These are phyloP conservation scores for Drosophila melanica DNA, from an alignment of 1,140 invertebrate species.

Conservation along the genomic window DNA sequence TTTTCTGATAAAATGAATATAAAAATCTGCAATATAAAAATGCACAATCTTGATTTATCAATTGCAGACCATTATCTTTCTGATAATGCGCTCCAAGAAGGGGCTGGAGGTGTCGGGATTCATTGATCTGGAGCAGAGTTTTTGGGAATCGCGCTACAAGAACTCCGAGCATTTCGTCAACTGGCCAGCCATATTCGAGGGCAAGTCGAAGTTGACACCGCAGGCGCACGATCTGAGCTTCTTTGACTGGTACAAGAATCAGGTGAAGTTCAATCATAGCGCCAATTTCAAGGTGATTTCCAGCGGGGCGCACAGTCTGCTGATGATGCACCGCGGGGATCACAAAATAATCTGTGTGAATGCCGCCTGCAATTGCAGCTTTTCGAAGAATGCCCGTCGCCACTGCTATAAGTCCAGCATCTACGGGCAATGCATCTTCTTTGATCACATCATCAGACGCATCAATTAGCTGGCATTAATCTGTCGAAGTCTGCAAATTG, in stretches of 20 bases:
- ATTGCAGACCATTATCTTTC: conserved; percentile 47
- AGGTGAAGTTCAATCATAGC: conserved; percentile 31
- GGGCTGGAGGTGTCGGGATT: conserved; percentile 52
- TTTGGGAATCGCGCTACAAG: conserved; percentile 20
- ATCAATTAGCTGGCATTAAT: conserved; percentile 48
- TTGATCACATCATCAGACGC: conserved; percentile 51
- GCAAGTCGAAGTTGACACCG: conserved; percentile 30
- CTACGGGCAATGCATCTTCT: conserved; percentile 61
- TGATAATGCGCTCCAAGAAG: conserved; percentile 44
- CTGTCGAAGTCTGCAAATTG: conserved; percentile 7
- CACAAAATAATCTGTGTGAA: conserved; percentile 59
- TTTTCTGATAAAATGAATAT: too few relatives aligned
- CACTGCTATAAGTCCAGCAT: conserved; percentile 36
- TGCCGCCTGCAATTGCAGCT: conserved; percentile 22
- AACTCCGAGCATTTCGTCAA: conserved; percentile 14
- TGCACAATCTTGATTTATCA: too few relatives aligned
- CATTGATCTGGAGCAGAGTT: conserved; percentile 53
- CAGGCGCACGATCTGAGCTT: conserved; percentile 38
- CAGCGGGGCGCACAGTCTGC: conserved; percentile 46
- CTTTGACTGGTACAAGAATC: conserved; percentile 47
- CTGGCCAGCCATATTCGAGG: conserved; percentile 54
- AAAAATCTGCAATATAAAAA: too few relatives aligned
- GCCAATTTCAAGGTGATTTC: conserved; percentile 39
- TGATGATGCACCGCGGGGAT: conserved; percentile 50
- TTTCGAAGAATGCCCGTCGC: conserved; percentile 16